Conservation (phyloP, 2,113 vertebrate species). For the Alligator mississippiensis region DNA sequence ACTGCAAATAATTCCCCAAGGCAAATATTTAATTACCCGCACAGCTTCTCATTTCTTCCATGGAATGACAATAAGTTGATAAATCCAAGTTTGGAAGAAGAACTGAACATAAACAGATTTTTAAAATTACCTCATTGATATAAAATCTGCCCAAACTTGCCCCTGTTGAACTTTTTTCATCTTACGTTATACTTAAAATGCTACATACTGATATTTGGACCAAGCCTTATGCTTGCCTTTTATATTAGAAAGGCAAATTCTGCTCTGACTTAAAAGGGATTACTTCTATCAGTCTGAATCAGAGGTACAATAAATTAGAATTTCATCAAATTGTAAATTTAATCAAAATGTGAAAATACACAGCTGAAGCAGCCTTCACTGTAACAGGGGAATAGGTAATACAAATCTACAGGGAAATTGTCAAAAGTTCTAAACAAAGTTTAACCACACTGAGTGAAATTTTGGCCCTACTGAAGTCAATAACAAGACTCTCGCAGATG, state of each 20-base stretch:
- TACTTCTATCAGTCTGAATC: not conserved
- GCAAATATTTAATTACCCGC: slow-evolving; percentile 82
- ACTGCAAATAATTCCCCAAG: slow-evolving; percentile 79
- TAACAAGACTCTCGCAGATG: not conserved
- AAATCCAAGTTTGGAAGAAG: slow-evolving; percentile 68
- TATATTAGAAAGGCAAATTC: not conserved
- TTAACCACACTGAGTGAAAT: not conserved
- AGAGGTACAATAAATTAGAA: not conserved
- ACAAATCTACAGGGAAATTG: not conserved
- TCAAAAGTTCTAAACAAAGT: not conserved
- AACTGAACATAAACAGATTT: slow-evolving; percentile 44
- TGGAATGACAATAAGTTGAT: slow-evolving; percentile 72
- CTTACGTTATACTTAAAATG: not conserved
- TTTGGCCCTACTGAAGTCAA: not conserved
- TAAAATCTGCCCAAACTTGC: slow-evolving; percentile 53
- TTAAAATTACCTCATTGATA: slow-evolving; percentile 47
- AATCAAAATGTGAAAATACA: not conserved
- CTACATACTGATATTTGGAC: not conserved
- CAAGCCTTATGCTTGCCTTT: not conserved
- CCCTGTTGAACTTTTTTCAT: slow-evolving; percentile 35
- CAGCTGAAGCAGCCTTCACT: not conserved
- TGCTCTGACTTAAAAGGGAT: not conserved
- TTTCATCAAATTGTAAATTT: slow-evolving; percentile 13
- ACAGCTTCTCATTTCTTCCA: slow-evolving; percentile 71
- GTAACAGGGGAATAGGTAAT: not conserved